phyloP scores from a whole-genome alignment of 2,113 vertebrate species.

The Anhinga rufa region DNA sequence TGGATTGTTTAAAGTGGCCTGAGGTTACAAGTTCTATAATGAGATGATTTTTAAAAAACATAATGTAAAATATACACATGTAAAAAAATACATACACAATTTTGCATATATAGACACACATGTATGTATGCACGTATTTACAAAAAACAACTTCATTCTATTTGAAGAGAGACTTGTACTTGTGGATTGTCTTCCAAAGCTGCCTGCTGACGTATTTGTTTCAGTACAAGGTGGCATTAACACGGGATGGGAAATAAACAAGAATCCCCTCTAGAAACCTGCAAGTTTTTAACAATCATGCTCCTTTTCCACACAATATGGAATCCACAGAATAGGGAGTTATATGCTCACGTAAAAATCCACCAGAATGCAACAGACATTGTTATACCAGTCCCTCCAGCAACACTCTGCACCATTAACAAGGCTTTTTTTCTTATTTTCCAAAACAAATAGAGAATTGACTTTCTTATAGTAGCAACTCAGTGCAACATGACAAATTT shows the following conservation, averaged over 20 bases:
- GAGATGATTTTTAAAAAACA: background rate
- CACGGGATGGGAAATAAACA: background rate
- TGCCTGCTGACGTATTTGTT: background rate
- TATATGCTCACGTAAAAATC: background rate
- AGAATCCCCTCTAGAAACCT: background rate
- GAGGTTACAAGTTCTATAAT: background rate
- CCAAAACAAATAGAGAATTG: background rate
- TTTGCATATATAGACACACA: background rate
- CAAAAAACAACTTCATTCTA: background rate
- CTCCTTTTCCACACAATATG: background rate
- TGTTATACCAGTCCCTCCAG: background rate
- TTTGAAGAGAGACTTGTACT: background rate
- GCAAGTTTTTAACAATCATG: rapidly evolving
- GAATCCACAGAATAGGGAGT: background rate
- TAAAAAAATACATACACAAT: background rate
- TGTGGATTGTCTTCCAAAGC: background rate
- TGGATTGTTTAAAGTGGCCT: constrained; percentile 39
- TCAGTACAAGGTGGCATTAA: background rate
- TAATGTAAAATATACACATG: background rate
- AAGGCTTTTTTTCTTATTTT: rapidly evolving
- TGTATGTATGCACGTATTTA: background rate
- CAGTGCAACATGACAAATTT: rapidly evolving
- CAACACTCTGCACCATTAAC: background rate
- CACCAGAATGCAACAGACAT: background rate
- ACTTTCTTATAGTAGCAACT: background rate